A percentile compares a stretch with the other conserved stretches of the same genome.
Evolutionary conservation across 1,140 invertebrate species (phyloP).

Genomic region (Halictus rubicundus): DNA sequence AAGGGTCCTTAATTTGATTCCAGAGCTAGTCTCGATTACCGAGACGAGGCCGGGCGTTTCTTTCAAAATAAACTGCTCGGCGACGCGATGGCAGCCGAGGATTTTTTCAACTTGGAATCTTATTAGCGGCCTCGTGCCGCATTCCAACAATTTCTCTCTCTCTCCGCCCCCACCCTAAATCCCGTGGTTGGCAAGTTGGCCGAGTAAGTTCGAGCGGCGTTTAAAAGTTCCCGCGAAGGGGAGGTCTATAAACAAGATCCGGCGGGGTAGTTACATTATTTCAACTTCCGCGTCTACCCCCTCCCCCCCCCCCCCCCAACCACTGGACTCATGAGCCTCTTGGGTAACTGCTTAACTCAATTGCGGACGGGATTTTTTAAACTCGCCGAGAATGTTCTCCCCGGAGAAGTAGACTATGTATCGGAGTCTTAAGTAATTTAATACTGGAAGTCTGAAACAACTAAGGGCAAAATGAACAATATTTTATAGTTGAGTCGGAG

Average conservation of each 20-base stretch:
- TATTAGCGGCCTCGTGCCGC: background rate
- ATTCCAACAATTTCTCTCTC: background rate
- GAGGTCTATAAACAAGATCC: background rate
- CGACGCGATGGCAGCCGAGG: background rate
- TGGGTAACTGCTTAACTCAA: conserved; percentile 2
- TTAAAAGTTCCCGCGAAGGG: background rate
- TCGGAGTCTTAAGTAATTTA: too few species aligned
- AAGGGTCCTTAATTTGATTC: background rate
- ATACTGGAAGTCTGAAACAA: too few species aligned
- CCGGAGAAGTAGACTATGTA: too few species aligned
- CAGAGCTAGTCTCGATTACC: background rate
- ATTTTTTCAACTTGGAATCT: conserved; percentile 4
- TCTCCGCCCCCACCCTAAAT: background rate
- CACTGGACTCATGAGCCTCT: background rate
- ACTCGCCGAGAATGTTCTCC: too few species aligned
- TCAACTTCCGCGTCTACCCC: background rate
- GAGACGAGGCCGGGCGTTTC: background rate
- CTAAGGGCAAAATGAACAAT: too few species aligned
- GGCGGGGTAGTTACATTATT: background rate
- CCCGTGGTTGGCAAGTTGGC: background rate
- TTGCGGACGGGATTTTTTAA: background rate
- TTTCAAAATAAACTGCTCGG: background rate
- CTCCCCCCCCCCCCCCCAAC: conserved; percentile 12
- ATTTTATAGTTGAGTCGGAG: too few species aligned
- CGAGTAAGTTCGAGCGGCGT: background rate